Evolutionary conservation across 2,113 vertebrate species (phyloP).

Genomic region (Tenebrosternarchus preto): DNA sequence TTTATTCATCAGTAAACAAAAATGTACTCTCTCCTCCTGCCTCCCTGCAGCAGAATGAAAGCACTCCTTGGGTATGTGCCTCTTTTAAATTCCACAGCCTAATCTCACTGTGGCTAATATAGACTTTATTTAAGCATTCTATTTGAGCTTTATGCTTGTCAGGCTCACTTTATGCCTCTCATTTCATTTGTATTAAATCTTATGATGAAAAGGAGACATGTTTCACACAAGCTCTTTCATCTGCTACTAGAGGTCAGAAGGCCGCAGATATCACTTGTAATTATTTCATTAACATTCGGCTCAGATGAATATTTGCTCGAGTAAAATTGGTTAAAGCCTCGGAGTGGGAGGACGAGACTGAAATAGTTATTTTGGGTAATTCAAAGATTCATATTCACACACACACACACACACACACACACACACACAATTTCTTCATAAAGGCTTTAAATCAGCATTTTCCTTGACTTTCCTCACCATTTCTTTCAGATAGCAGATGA

Average conservation of each 20-base stretch:
- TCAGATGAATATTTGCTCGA: constrained; percentile 31
- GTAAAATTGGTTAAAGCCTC: neutral
- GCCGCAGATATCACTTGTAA: constrained; percentile 32
- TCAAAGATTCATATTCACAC: constrained; percentile 46
- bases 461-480: constrained; percentile 19
- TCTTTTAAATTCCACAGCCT: constrained; percentile 34
- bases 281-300: constrained; percentile 33
- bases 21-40: constrained; percentile 5
- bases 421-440: constrained; percentile 27
- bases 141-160: constrained; percentile 25
- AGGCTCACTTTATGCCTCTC: constrained; percentile 5
- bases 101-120: constrained; percentile 34
- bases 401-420: constrained; percentile 36
- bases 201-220: constrained; percentile 27
- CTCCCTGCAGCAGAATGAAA: constrained; percentile 5
- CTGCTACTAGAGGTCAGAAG: constrained; percentile 16
- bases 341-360: constrained; percentile 9
- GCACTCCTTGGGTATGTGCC: constrained; percentile 19
- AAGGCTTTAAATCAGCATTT: constrained; percentile 29
- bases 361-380: constrained; percentile 8
- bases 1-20: neutral
- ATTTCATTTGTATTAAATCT: constrained; percentile 29
- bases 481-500: constrained; percentile 7
- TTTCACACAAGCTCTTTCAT: constrained; percentile 29
- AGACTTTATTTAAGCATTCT: constrained; percentile 22